phyloP scores from a whole-genome alignment of 2,888 invertebrate genomes.

The Alloplasta piceator region DNA sequence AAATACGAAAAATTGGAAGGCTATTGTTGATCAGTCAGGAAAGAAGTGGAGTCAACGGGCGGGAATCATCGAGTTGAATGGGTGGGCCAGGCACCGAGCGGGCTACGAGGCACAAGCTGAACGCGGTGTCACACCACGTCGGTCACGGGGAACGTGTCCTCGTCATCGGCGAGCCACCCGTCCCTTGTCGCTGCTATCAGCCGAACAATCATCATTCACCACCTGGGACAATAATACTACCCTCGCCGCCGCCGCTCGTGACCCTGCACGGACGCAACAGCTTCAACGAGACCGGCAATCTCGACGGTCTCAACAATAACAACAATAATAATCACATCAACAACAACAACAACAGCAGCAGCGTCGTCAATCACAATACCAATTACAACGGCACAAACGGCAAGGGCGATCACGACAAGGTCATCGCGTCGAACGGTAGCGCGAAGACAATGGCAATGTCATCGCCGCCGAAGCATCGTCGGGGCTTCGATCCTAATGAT shows the following conservation, averaged over 20 bases:
- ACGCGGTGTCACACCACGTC: slow-evolving; percentile 80
- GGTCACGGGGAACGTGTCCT: slow-evolving; percentile 79
- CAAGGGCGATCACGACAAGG: slow-evolving; percentile 65
- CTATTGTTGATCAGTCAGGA: slow-evolving; percentile 50
- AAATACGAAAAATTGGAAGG: not conserved
- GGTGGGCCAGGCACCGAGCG: slow-evolving; percentile 81
- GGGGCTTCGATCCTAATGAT: slow-evolving; percentile 80
- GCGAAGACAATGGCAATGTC: slow-evolving; percentile 76
- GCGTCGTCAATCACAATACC: slow-evolving; percentile 59
- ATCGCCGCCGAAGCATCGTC: slow-evolving; percentile 79
- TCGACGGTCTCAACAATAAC: slow-evolving; percentile 65
- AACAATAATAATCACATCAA: slow-evolving; percentile 6
- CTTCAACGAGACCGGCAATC: slow-evolving; percentile 59
- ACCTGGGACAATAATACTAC: slow-evolving; percentile 61
- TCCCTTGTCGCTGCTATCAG: slow-evolving; percentile 75
- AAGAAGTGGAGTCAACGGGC: slow-evolving; percentile 77
- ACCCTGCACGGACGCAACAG: slow-evolving; percentile 58
- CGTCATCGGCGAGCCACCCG: slow-evolving; percentile 78
- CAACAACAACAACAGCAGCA: slow-evolving; percentile 53
- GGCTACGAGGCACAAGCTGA: slow-evolving; percentile 81
- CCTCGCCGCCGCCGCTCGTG: slow-evolving; percentile 65
- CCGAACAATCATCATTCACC: slow-evolving; percentile 66
- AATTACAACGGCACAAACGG: slow-evolving; percentile 68
- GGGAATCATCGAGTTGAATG: slow-evolving; percentile 81
- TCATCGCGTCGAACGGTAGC: slow-evolving; percentile 68